Evolutionary conservation across 2,797 vertebrate genomes (phyloP).

Genomic region (Phataginus tricuspis): DNA sequence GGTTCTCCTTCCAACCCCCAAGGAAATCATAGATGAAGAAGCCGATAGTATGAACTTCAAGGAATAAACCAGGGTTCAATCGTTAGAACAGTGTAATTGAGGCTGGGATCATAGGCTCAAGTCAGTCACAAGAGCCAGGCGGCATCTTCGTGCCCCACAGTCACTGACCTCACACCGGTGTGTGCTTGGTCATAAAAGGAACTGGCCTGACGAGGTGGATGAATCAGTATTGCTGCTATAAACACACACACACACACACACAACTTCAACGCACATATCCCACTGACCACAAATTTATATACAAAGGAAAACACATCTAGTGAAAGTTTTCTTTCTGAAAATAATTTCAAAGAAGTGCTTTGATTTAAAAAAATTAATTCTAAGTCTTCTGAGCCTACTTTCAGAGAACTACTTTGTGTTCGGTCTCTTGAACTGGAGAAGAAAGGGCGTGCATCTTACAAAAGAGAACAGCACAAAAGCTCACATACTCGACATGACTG

Average conservation of each 20-base stretch:
- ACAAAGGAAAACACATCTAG: neutral
- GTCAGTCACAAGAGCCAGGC: neutral
- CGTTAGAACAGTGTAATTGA: neutral
- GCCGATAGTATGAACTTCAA: neutral
- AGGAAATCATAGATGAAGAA: neutral
- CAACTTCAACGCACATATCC: neutral
- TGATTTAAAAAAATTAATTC: conserved; percentile 28
- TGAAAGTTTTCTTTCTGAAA: conserved; percentile 35
- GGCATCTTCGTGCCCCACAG: neutral
- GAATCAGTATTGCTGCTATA: neutral
- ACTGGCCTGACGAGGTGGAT: neutral
- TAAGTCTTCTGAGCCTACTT: conserved; percentile 10
- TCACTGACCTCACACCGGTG: neutral
- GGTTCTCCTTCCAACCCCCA: neutral
- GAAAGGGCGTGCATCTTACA: neutral
- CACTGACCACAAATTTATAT: neutral
- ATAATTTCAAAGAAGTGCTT: conserved; percentile 42
- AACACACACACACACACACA: neutral
- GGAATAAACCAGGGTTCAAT: neutral
- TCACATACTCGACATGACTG: neutral
- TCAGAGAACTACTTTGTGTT: neutral
- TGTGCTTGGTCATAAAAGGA: conserved; percentile 2
- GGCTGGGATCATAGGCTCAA: neutral
- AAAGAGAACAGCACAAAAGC: neutral
- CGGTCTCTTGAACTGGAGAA: neutral